These are phyloP conservation scores for Vanessa tameamea DNA, from an alignment of 1,140 invertebrate genomes.

Conservation along the genomic window DNA sequence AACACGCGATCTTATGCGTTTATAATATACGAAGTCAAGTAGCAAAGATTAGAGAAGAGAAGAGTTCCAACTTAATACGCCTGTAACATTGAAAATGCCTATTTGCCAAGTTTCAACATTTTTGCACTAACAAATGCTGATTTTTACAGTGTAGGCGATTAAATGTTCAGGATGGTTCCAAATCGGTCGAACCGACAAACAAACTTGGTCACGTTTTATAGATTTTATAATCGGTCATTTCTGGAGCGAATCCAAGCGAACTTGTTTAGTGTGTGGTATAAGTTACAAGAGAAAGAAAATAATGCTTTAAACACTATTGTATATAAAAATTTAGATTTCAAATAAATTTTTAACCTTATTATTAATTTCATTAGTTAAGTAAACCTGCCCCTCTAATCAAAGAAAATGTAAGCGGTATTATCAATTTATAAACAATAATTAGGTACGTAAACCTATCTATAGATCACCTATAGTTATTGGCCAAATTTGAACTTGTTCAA, in stretches of 20 bases:
- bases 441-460: too few relatives aligned
- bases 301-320: too few relatives aligned
- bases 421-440: too few relatives aligned
- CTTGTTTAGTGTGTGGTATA: slow-evolving; percentile 8
- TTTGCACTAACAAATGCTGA: neutral
- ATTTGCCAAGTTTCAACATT: neutral
- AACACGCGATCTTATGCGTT: neutral
- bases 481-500: too few relatives aligned
- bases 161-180: slow-evolving; percentile 23
- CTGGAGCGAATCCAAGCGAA: slow-evolving; percentile 54
- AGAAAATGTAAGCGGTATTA: too few relatives aligned
- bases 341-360: too few relatives aligned
- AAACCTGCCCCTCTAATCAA: too few relatives aligned
- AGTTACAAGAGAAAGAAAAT: neutral
- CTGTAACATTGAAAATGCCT: neutral
- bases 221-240: slow-evolving; percentile 66
- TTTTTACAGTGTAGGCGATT: slow-evolving; percentile 1
- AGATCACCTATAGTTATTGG: too few relatives aligned
- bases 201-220: slow-evolving; percentile 62
- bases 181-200: slow-evolving; percentile 42
- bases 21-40: neutral
- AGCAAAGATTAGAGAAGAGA: neutral
- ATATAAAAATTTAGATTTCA: too few relatives aligned
- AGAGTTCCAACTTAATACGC: neutral
- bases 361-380: too few relatives aligned